Conservation (phyloP, 1,140 invertebrate species). For the Drosophila willistoni region DNA sequence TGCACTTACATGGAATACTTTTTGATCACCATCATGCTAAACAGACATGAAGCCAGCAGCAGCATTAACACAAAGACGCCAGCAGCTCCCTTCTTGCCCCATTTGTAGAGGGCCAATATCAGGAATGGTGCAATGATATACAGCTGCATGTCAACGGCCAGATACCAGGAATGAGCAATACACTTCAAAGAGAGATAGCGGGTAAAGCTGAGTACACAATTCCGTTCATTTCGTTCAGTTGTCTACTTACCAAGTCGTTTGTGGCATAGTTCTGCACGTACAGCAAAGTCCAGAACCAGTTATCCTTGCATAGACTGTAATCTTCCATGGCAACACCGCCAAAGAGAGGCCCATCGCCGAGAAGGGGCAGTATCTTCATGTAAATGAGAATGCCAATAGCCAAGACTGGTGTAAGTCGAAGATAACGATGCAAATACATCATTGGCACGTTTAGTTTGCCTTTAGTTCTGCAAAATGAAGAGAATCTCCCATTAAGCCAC, state of each 20-base stretch:
- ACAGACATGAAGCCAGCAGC: constrained; percentile 44
- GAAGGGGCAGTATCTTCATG: constrained; percentile 41
- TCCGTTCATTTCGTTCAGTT: neutral
- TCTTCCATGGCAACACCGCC: constrained; percentile 58
- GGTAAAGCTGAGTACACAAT: neutral
- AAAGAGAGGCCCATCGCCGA: constrained; percentile 56
- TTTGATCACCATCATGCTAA: constrained; percentile 51
- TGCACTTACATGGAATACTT: constrained; percentile 44
- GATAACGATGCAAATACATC: constrained; percentile 75
- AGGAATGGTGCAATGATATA: constrained; percentile 90
- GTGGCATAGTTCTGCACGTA: constrained; percentile 69
- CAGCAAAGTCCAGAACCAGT: constrained; percentile 58
- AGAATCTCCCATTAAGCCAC: neutral
- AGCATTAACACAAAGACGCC: constrained; percentile 41
- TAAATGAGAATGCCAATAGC: constrained; percentile 55
- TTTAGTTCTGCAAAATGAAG: constrained; percentile 23
- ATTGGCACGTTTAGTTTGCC: constrained; percentile 66
- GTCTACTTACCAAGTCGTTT: constrained; percentile 31
- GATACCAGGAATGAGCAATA: constrained; percentile 94
- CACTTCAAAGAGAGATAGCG: constrained; percentile 85
- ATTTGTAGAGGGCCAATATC: constrained; percentile 87
- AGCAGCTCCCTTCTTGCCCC: constrained; percentile 76
- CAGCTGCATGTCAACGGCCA: constrained; percentile 93
- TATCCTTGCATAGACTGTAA: constrained; percentile 33
- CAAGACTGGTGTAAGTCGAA: constrained; percentile 68